Percentiles rank a stretch among this genome's conserved stretches.
Conservation (phyloP, 2,113 vertebrate genomes). For the Melanerpes formicivorus region DNA sequence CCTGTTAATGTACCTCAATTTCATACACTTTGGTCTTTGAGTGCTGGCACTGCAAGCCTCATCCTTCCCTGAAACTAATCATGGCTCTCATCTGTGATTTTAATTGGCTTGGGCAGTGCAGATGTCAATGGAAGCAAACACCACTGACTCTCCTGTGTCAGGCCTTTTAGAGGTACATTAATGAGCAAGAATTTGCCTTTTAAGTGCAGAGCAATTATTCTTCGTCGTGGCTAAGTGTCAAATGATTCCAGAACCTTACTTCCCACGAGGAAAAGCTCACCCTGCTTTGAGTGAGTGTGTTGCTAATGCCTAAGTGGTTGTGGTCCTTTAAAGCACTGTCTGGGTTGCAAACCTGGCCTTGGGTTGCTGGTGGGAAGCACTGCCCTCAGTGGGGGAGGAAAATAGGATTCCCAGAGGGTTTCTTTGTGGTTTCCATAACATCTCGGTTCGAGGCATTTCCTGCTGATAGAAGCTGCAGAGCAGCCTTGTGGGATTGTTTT, state of each 20-base stretch:
- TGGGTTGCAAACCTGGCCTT: not conserved
- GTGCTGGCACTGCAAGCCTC: not conserved
- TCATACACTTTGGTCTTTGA: rapidly evolving
- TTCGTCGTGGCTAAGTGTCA: not conserved
- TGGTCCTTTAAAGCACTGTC: not conserved
- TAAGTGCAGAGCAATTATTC: not conserved
- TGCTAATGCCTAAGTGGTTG: not conserved
- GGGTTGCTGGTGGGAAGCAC: not conserved
- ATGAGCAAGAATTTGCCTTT: not conserved
- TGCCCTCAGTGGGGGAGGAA: not conserved
- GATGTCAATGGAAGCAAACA: not conserved
- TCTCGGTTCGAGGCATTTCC: not conserved
- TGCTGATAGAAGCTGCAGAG: not conserved
- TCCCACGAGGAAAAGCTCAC: not conserved
- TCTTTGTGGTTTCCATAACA: not conserved
- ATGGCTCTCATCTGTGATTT: rapidly evolving
- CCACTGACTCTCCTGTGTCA: not conserved
- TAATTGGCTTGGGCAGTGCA: not conserved
- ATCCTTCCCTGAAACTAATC: not conserved
- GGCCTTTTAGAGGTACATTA: not conserved
- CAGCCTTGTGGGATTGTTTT: not conserved
- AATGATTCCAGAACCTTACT: not conserved
- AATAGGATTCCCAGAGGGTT: not conserved
- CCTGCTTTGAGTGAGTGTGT: not conserved
- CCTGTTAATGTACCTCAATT: rapidly evolving